These are phyloP conservation scores for Troides aeacus DNA, from an alignment of 2,888 invertebrate species.

Conservation along the genomic window DNA sequence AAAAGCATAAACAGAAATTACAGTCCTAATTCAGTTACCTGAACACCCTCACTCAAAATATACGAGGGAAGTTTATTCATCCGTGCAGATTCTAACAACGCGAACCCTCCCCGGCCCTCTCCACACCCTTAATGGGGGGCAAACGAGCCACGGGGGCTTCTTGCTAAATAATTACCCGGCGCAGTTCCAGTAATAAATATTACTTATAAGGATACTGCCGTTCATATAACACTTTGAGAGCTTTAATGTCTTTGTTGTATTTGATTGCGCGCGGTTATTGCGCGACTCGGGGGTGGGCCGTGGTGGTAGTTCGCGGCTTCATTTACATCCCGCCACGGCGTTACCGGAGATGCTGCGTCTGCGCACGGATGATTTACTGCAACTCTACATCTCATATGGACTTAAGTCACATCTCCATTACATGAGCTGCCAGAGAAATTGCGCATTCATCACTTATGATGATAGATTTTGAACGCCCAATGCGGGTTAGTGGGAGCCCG, in stretches of 20 bases:
- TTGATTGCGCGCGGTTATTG: conserved; percentile 38
- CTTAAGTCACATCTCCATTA: too few species aligned
- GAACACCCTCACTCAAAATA: conserved; percentile 36
- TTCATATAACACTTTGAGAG: conserved; percentile 30
- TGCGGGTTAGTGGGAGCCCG: too few species aligned
- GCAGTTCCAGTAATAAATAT: conserved; percentile 71
- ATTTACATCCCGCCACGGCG: conserved; percentile 5
- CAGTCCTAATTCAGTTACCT: conserved; percentile 40
- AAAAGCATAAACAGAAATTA: conserved; percentile 29
- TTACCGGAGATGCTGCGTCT: too few species aligned
- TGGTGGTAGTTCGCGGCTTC: neutral
- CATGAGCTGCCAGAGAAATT: too few species aligned
- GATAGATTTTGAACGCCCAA: too few species aligned
- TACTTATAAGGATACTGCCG: conserved; percentile 56
- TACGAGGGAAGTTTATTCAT: conserved; percentile 48
- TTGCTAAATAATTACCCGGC: conserved; percentile 66
- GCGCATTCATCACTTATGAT: too few species aligned
- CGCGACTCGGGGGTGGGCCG: conserved; percentile 6
- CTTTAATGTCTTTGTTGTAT: conserved; percentile 45
- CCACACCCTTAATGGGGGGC: conserved; percentile 32
- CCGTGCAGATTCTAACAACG: conserved; percentile 45
- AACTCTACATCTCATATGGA: too few species aligned
- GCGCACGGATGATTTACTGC: too few species aligned
- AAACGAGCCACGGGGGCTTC: conserved; percentile 39
- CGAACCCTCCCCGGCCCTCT: conserved; percentile 10